Conservation (phyloP, 2,113 vertebrate genomes). For the Equus quagga region DNA sequence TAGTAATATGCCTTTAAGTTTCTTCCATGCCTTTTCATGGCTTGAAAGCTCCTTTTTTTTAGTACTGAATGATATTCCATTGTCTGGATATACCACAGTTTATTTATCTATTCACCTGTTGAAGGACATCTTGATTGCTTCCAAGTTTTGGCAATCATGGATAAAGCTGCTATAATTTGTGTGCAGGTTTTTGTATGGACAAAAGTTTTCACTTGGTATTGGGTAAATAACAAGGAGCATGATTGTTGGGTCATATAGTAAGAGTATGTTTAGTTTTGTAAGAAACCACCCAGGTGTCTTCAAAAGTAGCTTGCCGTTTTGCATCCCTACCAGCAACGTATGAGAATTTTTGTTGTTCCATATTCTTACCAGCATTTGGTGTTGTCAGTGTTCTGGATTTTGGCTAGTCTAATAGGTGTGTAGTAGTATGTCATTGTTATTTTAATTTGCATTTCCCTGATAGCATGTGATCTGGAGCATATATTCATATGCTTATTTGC, state of each 20-base stretch:
- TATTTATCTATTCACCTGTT: background rate
- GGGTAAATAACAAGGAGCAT: background rate
- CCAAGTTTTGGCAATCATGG: background rate
- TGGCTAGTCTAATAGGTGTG: background rate
- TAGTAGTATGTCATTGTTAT: background rate
- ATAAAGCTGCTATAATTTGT: background rate
- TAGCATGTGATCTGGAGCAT: background rate
- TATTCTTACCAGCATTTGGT: background rate
- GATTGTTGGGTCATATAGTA: background rate
- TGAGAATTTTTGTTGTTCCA: background rate
- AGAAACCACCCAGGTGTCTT: background rate
- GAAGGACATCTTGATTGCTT: background rate
- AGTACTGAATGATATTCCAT: background rate
- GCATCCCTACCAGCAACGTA: background rate
- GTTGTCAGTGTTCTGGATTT: background rate
- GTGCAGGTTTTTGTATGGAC: background rate
- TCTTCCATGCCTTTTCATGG: background rate
- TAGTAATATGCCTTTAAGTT: background rate
- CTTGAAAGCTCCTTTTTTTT: background rate
- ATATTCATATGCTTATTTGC: background rate
- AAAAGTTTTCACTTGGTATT: background rate
- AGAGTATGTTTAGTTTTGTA: background rate
- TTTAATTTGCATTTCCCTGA: background rate
- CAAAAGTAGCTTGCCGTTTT: background rate
- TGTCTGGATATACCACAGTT: background rate